Base-by-base conservation (phyloP, 2,888 invertebrate species). In the Cheilosia scutellata region DNA sequence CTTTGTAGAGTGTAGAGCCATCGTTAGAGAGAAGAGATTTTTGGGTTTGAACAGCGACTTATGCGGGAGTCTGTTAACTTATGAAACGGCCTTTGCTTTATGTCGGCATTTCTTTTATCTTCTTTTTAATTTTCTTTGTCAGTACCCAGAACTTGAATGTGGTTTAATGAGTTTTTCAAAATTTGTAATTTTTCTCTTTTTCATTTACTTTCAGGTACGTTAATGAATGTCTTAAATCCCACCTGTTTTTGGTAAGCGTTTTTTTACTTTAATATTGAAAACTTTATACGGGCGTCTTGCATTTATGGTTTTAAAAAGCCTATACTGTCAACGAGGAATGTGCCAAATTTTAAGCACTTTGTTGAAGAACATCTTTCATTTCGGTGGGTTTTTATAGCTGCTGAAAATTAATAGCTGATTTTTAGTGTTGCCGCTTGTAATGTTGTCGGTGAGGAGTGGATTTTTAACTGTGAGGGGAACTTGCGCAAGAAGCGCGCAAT, bases 201-300 rank as follows among this genome's bases (percentile, higher is more conserved):
- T 75, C 2, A 47, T 65, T n/a, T 58, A 33, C 1, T 63, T 63
- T 13, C 63, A 63, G 63, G 63, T 63, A 49, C 20, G 49, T 49
- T 63, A 4, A 33, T 25, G 4, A 16, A 49, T 2, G 0, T 31
- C 2, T 33, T 11, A 33, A 55, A 55, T 2, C 20, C 4, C 6
- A 29, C 4, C 53, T 11, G 25, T 29, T 31, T 55, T n/a, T 33
- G 55, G 55, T 55, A 31, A 55, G 55, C 53, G 27, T 16, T 20
- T 0, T 49, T 49, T 49, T 53, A 27, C 53, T 29, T 53, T 53
- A 51, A 44, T 44, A 42, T 44, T 44, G n/a, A 44, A 44, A 16
- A 44, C 16, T 16, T 44, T 44, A 51, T 27, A 20, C 27, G 25
- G 25, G 11, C 51, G 51, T 20, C 2, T 27, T 4, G 9, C 5